These are phyloP conservation scores for Peromyscus leucopus DNA, from an alignment of 2,113 vertebrate genomes.

Conservation along the genomic window DNA sequence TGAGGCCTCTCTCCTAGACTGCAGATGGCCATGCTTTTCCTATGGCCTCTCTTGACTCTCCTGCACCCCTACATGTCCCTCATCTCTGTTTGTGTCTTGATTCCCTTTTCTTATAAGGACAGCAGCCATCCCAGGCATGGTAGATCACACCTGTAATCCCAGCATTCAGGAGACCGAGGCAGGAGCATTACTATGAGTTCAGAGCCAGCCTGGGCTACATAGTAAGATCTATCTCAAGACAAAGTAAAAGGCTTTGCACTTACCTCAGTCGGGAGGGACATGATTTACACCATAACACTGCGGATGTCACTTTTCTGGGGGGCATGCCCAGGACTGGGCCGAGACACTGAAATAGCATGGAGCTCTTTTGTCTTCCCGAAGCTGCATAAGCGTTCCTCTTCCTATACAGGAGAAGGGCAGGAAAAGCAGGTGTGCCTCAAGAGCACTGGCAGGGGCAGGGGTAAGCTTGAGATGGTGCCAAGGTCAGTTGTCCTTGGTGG, in stretches of 20 bases:
- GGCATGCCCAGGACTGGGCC: not conserved
- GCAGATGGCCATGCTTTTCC: accelerated
- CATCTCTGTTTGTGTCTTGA: not conserved
- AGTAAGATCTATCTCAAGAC: not conserved
- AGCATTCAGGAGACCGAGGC: not conserved
- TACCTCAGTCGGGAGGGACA: too few species aligned
- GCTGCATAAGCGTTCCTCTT: not conserved
- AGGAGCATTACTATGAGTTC: not conserved
- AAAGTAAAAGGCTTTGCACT: not conserved
- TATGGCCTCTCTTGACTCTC: not conserved
- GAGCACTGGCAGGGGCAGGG: not conserved
- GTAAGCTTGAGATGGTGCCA: not conserved
- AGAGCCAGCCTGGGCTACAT: not conserved
- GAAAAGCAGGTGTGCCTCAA: accelerated
- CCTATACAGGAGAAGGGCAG: not conserved
- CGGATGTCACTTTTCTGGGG: not conserved
- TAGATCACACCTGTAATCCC: not conserved
- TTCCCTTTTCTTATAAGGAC: not conserved
- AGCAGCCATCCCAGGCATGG: not conserved
- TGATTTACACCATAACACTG: too few species aligned
- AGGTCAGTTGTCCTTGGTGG: not conserved
- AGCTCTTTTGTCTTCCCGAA: not conserved
- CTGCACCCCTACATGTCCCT: accelerated
- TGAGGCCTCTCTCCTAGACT: too few species aligned
- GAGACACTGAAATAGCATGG: accelerated